Evolutionary conservation across 2,888 invertebrate genomes (phyloP), one percentile per base, ranked within the genome.

Genomic region (Rhagonycha fulva): DNA sequence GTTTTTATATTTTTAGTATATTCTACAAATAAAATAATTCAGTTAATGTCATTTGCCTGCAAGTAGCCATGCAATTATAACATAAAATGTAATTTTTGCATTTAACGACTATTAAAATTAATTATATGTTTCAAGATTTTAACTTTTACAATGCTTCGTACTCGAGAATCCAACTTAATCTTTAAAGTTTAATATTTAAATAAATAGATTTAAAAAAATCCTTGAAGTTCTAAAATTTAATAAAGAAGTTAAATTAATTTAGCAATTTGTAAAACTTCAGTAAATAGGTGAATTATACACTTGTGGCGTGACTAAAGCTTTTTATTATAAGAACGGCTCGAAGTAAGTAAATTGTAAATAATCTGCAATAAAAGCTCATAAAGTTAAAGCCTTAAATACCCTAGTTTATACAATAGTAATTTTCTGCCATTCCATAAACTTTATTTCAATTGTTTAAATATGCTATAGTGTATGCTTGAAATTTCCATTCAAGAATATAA

Each of bases 261-360:
- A n/a, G 47, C n/a, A 47, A 47, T 47, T 32, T 69, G 47, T 69
- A 32, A 19, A 47, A 69, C 47, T 23, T 47, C 32, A 60, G 30
- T 23, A 69, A 69, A 32, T 14, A 47, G 47, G 23, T 69, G 12
- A 23, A 69, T 69, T 69, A 69, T 47, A 69, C 60, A 69, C 68
- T 47, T 69, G 68, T 47, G 68, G 47, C 32, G 32, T 19, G 14
- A n/a, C 30, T 69, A n/a, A 47, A 69, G 66, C 68, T 47, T 69
- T 69, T 32, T 69, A 32, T 69, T 69, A 12, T 47, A 47, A 60
- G 47, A 32, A 69, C 47, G 32, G 19, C 23, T 69, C 60, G 47
- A 24, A 47, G 32, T 69, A 69, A 69, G 32, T 69, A 69, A 69
- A 47, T 69, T 69, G 23, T n/a, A 47, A 47, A 47, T 47, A 47